Percentiles rank a stretch among this genome's conserved stretches.
Conservation (phyloP, 1,140 invertebrate species). For the Bombus cullumanus region DNA sequence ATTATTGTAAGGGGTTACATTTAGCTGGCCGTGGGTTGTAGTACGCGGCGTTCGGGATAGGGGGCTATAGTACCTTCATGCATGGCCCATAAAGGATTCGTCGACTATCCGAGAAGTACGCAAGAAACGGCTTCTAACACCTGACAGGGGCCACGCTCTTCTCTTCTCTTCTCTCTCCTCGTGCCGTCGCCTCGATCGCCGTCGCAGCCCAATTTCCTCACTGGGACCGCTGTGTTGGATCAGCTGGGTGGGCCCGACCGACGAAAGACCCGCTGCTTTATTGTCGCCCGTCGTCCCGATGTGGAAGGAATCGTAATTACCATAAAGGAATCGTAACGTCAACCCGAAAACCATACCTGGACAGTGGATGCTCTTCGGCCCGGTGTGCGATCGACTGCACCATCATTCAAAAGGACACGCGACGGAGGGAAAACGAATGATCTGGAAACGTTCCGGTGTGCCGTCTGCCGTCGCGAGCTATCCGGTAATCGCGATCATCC, state of each 20-base stretch:
- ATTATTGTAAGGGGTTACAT: constrained; percentile 85
- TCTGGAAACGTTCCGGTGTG: background rate
- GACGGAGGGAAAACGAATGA: background rate
- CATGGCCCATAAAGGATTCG: constrained; percentile 87
- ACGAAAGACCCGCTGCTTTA: constrained; percentile 56
- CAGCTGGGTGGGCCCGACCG: constrained; percentile 59
- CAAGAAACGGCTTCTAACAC: constrained; percentile 84
- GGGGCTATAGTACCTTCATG: constrained; percentile 87
- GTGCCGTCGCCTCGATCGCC: constrained; percentile 60
- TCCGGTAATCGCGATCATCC: constrained; percentile 5
- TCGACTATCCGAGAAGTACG: constrained; percentile 87
- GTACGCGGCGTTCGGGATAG: constrained; percentile 86
- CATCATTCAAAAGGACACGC: constrained; percentile 3
- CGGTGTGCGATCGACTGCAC: constrained; percentile 32
- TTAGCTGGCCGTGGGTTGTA: constrained; percentile 83
- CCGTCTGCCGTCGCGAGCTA: constrained; percentile 26
- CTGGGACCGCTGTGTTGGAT: constrained; percentile 59
- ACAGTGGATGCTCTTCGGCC: constrained; percentile 2
- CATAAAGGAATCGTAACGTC: constrained; percentile 49
- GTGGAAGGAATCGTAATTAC: constrained; percentile 59
- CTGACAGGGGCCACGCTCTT: constrained; percentile 81
- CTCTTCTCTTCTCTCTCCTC: constrained; percentile 68
- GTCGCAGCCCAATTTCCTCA: constrained; percentile 66
- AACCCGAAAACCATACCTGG: constrained; percentile 1
- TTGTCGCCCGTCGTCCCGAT: constrained; percentile 44